Conservation (phyloP, 30 jellyfish, hydroid and myxozoan species). For the Cassiopea xamachana region DNA sequence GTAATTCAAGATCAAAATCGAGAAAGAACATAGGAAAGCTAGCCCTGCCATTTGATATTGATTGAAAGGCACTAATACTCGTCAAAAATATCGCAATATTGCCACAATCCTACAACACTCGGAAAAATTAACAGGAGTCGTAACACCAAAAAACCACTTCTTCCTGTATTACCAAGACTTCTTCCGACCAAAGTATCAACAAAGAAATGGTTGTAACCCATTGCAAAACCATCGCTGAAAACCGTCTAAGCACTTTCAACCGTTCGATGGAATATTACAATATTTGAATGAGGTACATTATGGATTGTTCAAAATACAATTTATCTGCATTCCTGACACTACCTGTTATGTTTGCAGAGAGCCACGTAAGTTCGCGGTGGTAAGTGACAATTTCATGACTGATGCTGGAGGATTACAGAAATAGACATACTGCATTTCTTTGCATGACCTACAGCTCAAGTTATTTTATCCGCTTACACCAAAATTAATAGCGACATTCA, state of each 20-base stretch:
- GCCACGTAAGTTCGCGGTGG: neutral
- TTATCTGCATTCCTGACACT: neutral
- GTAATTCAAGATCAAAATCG: too few species aligned
- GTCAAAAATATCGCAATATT: too few species aligned
- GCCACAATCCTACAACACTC: neutral
- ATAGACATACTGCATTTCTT: too few species aligned
- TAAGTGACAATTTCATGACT: too few species aligned
- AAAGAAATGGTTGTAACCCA: neutral
- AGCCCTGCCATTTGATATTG: too few species aligned
- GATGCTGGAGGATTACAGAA: too few species aligned
- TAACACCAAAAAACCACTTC: neutral
- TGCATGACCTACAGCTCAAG: too few species aligned
- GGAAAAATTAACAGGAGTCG: neutral
- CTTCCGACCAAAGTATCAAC: neutral
- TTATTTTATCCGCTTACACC: too few species aligned
- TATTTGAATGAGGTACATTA: neutral
- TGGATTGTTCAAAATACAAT: neutral
- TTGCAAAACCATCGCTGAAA: neutral
- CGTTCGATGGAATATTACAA: neutral
- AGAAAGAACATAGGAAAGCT: too few species aligned
- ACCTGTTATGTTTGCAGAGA: constrained; percentile 8
- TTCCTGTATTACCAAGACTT: neutral
- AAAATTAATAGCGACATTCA: too few species aligned
- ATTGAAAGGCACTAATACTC: too few species aligned
- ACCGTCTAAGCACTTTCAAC: neutral